Conservation (phyloP, 2,113 vertebrate species). For the Gasterosteus nipponicus region DNA sequence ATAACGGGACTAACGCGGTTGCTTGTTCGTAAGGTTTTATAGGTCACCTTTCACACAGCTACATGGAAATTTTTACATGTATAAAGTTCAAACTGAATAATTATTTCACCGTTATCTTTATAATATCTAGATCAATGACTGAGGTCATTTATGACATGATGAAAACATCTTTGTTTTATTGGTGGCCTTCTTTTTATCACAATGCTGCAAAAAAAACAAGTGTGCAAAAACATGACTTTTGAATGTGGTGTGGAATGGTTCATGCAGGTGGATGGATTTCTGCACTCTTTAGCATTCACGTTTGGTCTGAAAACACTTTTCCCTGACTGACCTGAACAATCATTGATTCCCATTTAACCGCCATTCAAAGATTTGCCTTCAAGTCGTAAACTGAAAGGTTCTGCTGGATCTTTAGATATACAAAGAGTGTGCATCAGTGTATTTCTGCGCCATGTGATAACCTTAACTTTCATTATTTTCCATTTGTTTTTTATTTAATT, state of each 20-base stretch:
- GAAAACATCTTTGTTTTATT: background rate
- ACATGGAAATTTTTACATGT: background rate
- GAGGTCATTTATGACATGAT: background rate
- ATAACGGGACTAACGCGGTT: background rate
- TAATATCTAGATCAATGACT: background rate
- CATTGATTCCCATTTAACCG: background rate
- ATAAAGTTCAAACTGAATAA: background rate
- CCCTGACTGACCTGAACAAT: background rate
- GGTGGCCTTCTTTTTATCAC: background rate
- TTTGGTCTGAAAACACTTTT: background rate
- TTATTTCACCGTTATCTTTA: too few relatives aligned
- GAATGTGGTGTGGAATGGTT: background rate
- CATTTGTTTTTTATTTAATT: background rate
- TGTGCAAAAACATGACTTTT: background rate
- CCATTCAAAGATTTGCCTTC: background rate
- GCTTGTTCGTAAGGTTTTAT: background rate
- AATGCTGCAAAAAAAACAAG: background rate
- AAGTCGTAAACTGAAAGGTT: background rate
- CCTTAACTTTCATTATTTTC: background rate
- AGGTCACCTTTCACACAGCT: background rate
- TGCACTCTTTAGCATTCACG: background rate
- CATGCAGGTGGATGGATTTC: background rate
- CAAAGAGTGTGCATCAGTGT: background rate
- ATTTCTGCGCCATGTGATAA: background rate
- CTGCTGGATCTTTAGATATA: background rate